A percentile compares a stretch with the other conserved stretches of the same genome.
Conservation (phyloP, 2,113 vertebrate genomes). For the Hyla sarda region DNA sequence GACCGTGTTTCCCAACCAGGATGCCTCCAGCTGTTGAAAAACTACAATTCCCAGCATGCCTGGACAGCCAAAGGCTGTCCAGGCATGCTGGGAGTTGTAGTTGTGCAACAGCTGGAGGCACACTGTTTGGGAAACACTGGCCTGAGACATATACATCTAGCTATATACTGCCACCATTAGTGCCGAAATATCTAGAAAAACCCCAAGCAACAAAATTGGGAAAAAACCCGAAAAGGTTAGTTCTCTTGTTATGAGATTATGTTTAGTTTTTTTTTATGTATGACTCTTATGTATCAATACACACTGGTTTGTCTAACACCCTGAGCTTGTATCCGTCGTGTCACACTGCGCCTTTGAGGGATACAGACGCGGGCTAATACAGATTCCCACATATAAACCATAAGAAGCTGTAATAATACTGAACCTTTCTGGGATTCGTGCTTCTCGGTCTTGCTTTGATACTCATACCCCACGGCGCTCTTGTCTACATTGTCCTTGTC, state of each 20-base stretch:
- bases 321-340: not conserved
- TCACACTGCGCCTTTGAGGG: not conserved
- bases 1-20: too few relatives aligned
- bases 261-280: too few relatives aligned
- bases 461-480: constrained; percentile 93
- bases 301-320: not conserved
- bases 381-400: not conserved
- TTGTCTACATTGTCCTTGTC: constrained; percentile 86
- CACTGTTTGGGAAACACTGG: too few relatives aligned
- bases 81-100: too few relatives aligned
- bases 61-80: too few relatives aligned
- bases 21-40: too few relatives aligned
- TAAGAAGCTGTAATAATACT: constrained; percentile 29
- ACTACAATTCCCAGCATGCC: too few relatives aligned
- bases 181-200: not conserved
- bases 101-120: too few relatives aligned
- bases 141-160: not conserved
- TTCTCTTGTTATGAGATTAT: not conserved
- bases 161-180: constrained; percentile 7
- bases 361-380: not conserved
- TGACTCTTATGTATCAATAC: too few relatives aligned
- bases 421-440: constrained; percentile 95
- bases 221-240: not conserved
- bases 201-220: too few relatives aligned
- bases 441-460: constrained; percentile 92